Evolutionary conservation across 2,113 vertebrate genomes (phyloP), one percentile per base, ranked within the genome.

Genomic region (Ailurus styani): DNA sequence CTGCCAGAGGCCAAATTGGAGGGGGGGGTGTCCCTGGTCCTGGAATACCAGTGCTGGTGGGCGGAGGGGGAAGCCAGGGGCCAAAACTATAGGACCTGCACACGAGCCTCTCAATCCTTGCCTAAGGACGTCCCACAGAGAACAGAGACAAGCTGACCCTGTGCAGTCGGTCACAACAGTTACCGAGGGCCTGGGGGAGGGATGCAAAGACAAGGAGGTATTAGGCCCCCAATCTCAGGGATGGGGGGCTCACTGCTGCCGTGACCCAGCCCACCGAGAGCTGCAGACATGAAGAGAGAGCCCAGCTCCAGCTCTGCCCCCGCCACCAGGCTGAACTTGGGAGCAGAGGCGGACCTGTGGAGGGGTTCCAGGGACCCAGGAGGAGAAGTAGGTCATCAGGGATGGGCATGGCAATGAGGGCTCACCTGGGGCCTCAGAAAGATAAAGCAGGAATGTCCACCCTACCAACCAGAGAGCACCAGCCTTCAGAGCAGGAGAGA

Each of bases 171-270:
- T 25, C 50, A 20, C 25, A 2, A 9, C 6, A 6, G 54, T 50
- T 15, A 47, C 81, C 73, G 45, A 23, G 17, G n/a, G 34, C 77
- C 72, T 21, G 18, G 75, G 34, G 42, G 81, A 93, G 47, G 40
- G 27, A 66, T 17, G 9, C 7, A 13, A 45, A 55, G 13, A 3
- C 1, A 0, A 0, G 18, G 21, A 52, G 31, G 29, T 23, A 45
- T 0, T 3, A 17, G 77, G 29, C 5, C 45, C 42, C 31, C 77
- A 55, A 29, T 47, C 23, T 78, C 25, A 6, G 62, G 57, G 37
- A 29, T 2, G 0, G 20, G 11, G 21, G 11, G 4, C 20, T 57
- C 20, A 6, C 52, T 25, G 42, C 87, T 54, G 40, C 77, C n/a
- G 0, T 5, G 17, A 81, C 12, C 82, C 29, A 40, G 1, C 10